Percentiles rank a stretch among this genome's conserved stretches.
Conservation (phyloP, 2,797 vertebrate genomes). For the Clangula hyemalis region DNA sequence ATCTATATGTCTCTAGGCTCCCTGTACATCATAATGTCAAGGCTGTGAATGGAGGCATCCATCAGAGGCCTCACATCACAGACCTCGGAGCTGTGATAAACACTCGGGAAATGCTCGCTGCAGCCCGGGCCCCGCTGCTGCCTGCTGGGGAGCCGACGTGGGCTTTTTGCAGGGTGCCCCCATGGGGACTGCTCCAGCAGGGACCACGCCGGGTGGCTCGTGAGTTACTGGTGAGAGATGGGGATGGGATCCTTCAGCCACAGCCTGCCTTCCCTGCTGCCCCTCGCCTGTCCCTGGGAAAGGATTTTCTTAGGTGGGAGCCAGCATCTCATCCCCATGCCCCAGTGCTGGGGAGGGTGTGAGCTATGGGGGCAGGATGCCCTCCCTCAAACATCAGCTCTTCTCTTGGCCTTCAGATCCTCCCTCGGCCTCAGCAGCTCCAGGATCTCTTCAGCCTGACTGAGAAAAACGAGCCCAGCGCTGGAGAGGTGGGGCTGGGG, state of each 20-base stretch:
- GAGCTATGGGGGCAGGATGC: not conserved
- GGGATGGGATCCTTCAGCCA: not conserved
- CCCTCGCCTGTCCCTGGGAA: not conserved
- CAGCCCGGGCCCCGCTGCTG: conserved; percentile 18
- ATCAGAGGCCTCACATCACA: conserved; percentile 84
- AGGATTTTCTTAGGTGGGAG: not conserved
- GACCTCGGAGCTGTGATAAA: conserved; percentile 83
- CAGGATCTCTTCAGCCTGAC: not conserved
- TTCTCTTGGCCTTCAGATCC: not conserved
- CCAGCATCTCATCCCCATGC: not conserved
- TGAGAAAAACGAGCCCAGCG: not conserved
- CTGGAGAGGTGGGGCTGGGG: not conserved
- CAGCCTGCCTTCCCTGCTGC: not conserved
- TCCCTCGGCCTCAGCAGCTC: not conserved
- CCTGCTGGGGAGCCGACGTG: not conserved
- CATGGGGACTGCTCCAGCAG: not conserved
- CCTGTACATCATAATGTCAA: conserved; percentile 88
- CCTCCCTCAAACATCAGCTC: not conserved
- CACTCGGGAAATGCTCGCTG: conserved; percentile 74
- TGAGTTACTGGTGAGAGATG: not conserved
- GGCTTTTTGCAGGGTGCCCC: not conserved
- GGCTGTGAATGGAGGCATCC: conserved; percentile 87
- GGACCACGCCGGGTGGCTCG: accelerated
- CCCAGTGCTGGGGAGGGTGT: accelerated
- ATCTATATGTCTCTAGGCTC: conserved; percentile 84